Evolutionary conservation across 2,888 invertebrate genomes (phyloP), one percentile per base, ranked within the genome.

Genomic region (Pherbina coryleti): DNA sequence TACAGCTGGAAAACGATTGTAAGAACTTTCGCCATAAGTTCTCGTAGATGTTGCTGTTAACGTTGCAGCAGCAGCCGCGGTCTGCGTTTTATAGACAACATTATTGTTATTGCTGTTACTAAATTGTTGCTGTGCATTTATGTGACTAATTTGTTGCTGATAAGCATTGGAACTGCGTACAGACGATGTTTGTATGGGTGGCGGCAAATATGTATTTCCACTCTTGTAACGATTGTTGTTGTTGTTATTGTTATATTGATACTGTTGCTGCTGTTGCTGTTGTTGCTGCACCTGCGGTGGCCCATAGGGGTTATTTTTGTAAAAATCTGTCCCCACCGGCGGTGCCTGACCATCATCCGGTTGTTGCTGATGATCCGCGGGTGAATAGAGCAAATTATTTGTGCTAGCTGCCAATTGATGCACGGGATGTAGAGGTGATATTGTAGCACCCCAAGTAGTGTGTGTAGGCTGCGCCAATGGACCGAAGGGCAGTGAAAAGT

Each of bases 401-500:
- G 90, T 90, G 79, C 89, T 90, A 69, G 88, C 86, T 44, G 88
- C 89, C 79, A 88, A 82, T 81, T 89, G 89, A 80, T 89, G 89
- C 64, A 89, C 86, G 70, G 88, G 86, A 81, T 90, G 90, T 74
- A 89, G 79, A 11, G 88, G 88, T 3, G 88, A 84, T n/a, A 88
- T 76, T 5, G 90, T 90, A 17, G 88, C 88, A 77, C 87, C 85
- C 90, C 90, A 90, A 17, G 86, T 79, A 31, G 81, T 85, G 7
- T 82, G 77, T 4, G 81, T 79, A 28, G 82, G 81, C 79, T 86
- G 88, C 7, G 86, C 82, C 37, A 87, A 81, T 2, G 86, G 82
- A 70, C 88, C 87, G 80, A 90, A 90, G 62, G 90, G 90, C 80
- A 90, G 80, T 71, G 90, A 88, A 83, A 89, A 90, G 81, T 90